Percentiles rank a stretch among this genome's conserved stretches.
phyloP scores from a whole-genome alignment of 2,113 vertebrate genomes.

The Turnix velox region DNA sequence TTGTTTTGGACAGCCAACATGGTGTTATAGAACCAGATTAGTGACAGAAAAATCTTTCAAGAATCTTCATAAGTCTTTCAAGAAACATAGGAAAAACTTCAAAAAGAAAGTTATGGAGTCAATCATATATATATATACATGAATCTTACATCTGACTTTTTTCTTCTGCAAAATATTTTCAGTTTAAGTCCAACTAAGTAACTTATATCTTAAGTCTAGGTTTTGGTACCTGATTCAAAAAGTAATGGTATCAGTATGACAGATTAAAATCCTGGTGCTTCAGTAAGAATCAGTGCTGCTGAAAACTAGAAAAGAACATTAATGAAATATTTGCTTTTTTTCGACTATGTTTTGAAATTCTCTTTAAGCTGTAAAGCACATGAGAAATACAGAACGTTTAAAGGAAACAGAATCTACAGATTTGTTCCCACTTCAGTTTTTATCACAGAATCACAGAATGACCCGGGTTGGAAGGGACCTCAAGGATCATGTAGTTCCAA shows the following conservation, averaged over 20 bases:
- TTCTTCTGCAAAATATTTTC: not conserved
- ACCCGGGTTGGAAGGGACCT: too few species aligned
- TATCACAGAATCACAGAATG: too few species aligned
- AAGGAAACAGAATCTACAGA: not conserved
- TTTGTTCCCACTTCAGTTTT: too few species aligned
- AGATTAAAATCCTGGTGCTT: not conserved
- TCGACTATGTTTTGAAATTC: not conserved
- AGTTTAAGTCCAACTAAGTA: not conserved
- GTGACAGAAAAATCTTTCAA: not conserved
- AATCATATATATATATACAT: not conserved
- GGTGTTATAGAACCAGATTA: not conserved
- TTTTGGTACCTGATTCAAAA: not conserved
- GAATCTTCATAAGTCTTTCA: not conserved
- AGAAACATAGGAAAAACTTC: not conserved
- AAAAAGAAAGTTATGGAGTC: not conserved
- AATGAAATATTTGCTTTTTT: not conserved
- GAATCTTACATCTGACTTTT: not conserved
- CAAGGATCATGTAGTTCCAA: too few species aligned
- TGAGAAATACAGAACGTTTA: not conserved
- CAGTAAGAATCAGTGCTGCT: not conserved
- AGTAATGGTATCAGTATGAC: not conserved
- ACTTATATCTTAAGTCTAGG: not conserved
- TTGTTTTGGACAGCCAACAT: not conserved
- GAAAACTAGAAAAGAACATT: not conserved
- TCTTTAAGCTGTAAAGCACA: not conserved